These are phyloP conservation scores for Rhingia rostrata DNA, from an alignment of 2,888 invertebrate genomes.

Conservation along the genomic window DNA sequence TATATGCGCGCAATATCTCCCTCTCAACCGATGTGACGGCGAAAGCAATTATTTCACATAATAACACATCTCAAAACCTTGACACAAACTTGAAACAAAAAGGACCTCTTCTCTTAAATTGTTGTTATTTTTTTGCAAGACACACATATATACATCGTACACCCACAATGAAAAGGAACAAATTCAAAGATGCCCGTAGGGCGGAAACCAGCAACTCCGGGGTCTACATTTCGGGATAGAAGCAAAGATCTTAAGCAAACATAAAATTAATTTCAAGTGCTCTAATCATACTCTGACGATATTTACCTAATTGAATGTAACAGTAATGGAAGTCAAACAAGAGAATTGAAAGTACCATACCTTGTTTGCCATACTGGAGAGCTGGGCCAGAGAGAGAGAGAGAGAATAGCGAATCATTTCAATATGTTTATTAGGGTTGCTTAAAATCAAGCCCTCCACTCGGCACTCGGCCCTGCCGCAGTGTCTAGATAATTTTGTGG, in stretches of 20 bases:
- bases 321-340: constrained; percentile 76
- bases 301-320: constrained; percentile 77
- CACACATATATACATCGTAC: constrained; percentile 8
- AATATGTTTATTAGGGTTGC: constrained; percentile 72
- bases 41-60: constrained; percentile 72
- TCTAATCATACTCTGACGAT: constrained; percentile 76
- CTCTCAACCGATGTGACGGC: constrained; percentile 37
- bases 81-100: constrained; percentile 70
- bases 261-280: constrained; percentile 77
- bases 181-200: constrained; percentile 38
- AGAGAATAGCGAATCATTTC: constrained; percentile 54
- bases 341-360: constrained; percentile 60
- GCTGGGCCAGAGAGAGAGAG: background rate
- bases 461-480: constrained; percentile 28
- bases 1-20: constrained; percentile 1
- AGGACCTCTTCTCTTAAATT: constrained; percentile 54
- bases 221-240: constrained; percentile 51
- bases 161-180: background rate
- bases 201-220: constrained; percentile 39
- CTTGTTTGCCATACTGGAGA: constrained; percentile 53
- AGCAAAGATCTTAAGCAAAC: constrained; percentile 74
- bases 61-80: constrained; percentile 70
- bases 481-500: constrained; percentile 73
- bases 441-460: constrained; percentile 28
- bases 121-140: constrained; percentile 55